Percentiles rank a stretch among this genome's conserved stretches.
These are phyloP conservation scores for Bos indicus DNA, from an alignment of 2,113 vertebrate species.

Conservation along the genomic window DNA sequence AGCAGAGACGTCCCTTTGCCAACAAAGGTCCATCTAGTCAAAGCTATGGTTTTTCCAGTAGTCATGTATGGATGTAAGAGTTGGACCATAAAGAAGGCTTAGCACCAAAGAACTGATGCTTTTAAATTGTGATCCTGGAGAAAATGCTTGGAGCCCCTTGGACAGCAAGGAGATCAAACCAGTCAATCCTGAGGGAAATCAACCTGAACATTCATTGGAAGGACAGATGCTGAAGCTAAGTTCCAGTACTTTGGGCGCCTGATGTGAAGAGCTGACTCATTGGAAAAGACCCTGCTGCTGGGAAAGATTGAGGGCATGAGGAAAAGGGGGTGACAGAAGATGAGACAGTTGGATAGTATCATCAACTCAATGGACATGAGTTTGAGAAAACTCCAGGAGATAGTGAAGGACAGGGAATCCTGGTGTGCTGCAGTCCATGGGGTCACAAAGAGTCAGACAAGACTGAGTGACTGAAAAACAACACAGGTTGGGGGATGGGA, in stretches of 20 bases:
- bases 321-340: not conserved
- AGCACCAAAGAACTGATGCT: not conserved
- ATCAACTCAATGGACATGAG: not conserved
- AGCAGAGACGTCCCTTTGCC: not conserved
- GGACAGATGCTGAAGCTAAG: not conserved
- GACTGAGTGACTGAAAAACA: not conserved
- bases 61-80: not conserved
- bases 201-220: not conserved
- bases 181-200: not conserved
- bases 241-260: not conserved
- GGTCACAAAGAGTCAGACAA: not conserved
- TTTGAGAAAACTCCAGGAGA: not conserved
- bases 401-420: not conserved
- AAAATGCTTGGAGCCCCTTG: not conserved
- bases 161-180: not conserved
- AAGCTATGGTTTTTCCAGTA: not conserved
- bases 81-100: not conserved
- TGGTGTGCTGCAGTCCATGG: not conserved
- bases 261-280: not conserved
- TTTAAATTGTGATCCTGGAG: not conserved
- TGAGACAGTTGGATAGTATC: not conserved
- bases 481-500: not conserved
- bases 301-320: not conserved
- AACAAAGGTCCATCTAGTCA: not conserved
- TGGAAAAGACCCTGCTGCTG: not conserved